These are phyloP conservation scores for Arvicanthis niloticus DNA, from an alignment of 2,113 vertebrate species.

Conservation along the genomic window DNA sequence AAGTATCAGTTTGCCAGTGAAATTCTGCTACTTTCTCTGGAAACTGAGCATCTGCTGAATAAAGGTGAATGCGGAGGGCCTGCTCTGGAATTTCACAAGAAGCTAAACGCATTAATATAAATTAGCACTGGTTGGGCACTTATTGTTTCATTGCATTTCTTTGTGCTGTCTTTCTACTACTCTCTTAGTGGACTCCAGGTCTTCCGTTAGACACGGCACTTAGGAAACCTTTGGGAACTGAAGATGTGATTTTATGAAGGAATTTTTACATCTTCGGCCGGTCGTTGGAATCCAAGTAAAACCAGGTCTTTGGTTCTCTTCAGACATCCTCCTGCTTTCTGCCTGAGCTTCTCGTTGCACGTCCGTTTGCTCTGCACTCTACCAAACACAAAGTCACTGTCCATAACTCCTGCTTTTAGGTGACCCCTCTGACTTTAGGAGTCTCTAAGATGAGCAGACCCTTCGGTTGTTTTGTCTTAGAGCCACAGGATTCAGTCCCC, in stretches of 20 bases:
- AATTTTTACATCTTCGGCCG: background rate
- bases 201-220: background rate
- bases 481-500: background rate
- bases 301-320: background rate
- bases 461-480: background rate
- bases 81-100: background rate
- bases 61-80: background rate
- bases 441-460: background rate
- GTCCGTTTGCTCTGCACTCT: fast-evolving
- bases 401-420: background rate
- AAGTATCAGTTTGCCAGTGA: background rate
- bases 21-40: background rate
- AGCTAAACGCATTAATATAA: background rate
- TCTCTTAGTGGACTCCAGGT: slow-evolving; percentile 43
- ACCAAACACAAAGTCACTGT: background rate
- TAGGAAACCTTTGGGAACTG: slow-evolving; percentile 37
- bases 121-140: background rate
- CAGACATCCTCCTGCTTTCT: fast-evolving
- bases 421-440: background rate
- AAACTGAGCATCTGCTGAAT: background rate
- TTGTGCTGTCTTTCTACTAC: background rate
- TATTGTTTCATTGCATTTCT: slow-evolving; percentile 24
- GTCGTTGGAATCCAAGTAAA: background rate
- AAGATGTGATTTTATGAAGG: background rate
- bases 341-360: background rate